A percentile compares a stretch with the other conserved stretches of the same genome.
These are phyloP conservation scores for Liparis tanakae DNA, from an alignment of 2,797 vertebrate genomes.

Conservation along the genomic window DNA sequence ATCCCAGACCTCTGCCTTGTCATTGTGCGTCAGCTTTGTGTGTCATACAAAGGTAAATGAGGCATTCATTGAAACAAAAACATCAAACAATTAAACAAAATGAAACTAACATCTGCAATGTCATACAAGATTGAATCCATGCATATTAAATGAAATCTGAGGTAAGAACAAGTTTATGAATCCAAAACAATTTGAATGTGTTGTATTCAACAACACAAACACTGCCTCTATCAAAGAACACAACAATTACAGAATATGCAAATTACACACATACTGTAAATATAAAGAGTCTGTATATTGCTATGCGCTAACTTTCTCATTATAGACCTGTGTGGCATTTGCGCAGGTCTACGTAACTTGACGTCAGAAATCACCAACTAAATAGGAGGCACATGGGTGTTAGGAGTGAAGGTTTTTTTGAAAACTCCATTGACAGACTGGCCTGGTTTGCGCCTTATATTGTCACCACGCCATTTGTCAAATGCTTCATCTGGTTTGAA, in stretches of 20 bases:
- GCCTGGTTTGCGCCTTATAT: conserved; percentile 62
- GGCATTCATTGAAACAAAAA: conserved; percentile 35
- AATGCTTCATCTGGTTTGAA: conserved; percentile 61
- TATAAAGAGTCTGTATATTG: conserved; percentile 72
- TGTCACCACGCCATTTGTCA: conserved; percentile 52
- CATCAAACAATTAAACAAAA: conserved; percentile 50
- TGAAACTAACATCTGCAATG: conserved; percentile 45
- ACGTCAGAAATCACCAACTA: conserved; percentile 72
- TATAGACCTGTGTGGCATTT: conserved; percentile 72
- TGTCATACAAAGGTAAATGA: conserved; percentile 53
- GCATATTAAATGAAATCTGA: conserved; percentile 54
- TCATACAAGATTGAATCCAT: conserved; percentile 41
- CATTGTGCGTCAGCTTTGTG: conserved; percentile 29
- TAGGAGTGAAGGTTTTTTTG: conserved; percentile 57
- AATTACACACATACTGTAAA: conserved; percentile 64
- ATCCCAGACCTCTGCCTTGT: conserved; percentile 46
- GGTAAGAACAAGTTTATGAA: conserved; percentile 50
- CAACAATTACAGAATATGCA: conserved; percentile 64
- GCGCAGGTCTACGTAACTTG: conserved; percentile 70
- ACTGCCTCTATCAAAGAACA: conserved; percentile 50
- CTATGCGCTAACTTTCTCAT: conserved; percentile 55
- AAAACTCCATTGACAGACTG: conserved; percentile 52
- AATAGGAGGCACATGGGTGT: conserved; percentile 68
- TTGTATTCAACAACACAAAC: conserved; percentile 56
- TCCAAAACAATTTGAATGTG: conserved; percentile 51